phyloP scores from a whole-genome alignment of 2,113 vertebrate genomes.

The human region DNA sequence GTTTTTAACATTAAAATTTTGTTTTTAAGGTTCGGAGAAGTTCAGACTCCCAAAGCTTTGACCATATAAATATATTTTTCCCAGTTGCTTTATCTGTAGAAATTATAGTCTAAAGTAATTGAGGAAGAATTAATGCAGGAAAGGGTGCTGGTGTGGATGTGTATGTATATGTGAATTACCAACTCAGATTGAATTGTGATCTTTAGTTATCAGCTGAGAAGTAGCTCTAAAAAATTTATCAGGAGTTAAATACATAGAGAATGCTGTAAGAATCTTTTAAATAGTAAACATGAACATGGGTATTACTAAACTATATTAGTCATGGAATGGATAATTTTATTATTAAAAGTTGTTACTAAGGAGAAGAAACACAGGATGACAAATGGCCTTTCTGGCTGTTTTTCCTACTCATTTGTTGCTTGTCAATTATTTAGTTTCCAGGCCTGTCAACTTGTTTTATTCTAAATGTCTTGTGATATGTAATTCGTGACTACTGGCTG shows the following conservation, averaged over 20 bases:
- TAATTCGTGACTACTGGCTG: constrained; percentile 24
- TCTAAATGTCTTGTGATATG: constrained; percentile 1
- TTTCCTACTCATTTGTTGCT: not conserved
- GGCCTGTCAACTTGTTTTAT: not conserved
- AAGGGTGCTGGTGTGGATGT: not conserved
- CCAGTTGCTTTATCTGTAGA: constrained; percentile 47
- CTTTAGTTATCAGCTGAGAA: not conserved
- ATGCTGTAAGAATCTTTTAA: not conserved
- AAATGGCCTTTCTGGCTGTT: not conserved
- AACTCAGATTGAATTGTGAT: not conserved
- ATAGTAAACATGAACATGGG: not conserved
- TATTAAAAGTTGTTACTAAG: not conserved
- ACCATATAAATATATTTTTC: not conserved
- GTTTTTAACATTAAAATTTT: constrained; percentile 35
- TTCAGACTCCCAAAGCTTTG: constrained; percentile 22
- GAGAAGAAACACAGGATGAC: not conserved
- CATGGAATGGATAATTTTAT: not conserved
- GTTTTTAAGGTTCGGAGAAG: constrained; percentile 4
- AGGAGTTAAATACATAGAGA: not conserved
- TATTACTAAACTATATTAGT: constrained; percentile 1
- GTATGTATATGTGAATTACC: constrained; percentile 7
- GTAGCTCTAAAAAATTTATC: not conserved
- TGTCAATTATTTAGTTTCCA: constrained; percentile 25
- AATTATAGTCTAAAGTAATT: not conserved
- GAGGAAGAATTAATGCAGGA: not conserved